These are phyloP conservation scores for Brachyopa scutellaris DNA, from an alignment of 2,888 invertebrate genomes.

Conservation along the genomic window DNA sequence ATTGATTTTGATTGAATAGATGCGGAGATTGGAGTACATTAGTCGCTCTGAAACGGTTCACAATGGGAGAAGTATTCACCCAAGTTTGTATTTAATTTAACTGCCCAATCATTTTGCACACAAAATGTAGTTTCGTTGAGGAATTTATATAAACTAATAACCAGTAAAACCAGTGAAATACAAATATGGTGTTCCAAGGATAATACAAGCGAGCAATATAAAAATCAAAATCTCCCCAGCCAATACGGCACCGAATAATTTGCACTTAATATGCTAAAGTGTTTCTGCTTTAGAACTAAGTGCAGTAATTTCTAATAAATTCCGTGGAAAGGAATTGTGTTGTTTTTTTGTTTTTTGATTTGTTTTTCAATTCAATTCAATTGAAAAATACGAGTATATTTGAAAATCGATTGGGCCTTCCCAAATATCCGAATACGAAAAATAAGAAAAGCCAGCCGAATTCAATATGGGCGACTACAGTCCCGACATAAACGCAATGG, in stretches of 20 bases:
- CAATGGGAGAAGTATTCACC: slow-evolving; percentile 48
- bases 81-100: slow-evolving; percentile 33
- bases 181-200: background rate
- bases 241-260: slow-evolving; percentile 30
- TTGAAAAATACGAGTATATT: background rate
- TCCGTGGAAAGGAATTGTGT: background rate
- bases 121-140: slow-evolving; percentile 52
- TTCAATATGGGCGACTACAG: slow-evolving; percentile 70
- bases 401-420: slow-evolving; percentile 33
- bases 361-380: background rate
- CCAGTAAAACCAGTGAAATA: background rate
- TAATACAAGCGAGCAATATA: background rate
- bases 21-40: slow-evolving; percentile 64
- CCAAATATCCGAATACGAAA: too few relatives aligned
- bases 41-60: slow-evolving; percentile 59
- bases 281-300: background rate
- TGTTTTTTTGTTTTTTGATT: background rate
- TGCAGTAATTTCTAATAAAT: background rate
- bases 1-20: slow-evolving; percentile 65
- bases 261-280: slow-evolving; percentile 4
- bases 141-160: background rate
- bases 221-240: slow-evolving; percentile 11
- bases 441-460: slow-evolving; percentile 3
- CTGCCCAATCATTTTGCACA: slow-evolving; percentile 34
- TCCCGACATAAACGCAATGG: slow-evolving; percentile 74